A percentile compares a stretch with the other conserved stretches of the same genome.
Evolutionary conservation across 2,888 invertebrate genomes (phyloP).

Genomic region (Pristionchus mayeri): DNA sequence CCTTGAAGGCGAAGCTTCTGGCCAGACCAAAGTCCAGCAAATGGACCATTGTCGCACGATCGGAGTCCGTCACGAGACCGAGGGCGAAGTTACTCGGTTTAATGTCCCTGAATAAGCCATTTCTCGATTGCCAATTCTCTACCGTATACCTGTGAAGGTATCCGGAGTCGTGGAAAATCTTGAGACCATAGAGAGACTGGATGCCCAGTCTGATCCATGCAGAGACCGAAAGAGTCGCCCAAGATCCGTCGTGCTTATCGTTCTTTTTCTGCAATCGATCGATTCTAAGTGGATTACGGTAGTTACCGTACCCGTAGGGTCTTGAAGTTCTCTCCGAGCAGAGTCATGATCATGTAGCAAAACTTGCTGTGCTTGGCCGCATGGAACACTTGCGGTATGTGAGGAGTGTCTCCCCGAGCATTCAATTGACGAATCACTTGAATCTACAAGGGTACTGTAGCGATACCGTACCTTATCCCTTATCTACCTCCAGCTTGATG

Average conservation of each 20-base stretch:
- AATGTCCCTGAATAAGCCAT: constrained; percentile 52
- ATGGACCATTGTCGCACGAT: constrained; percentile 62
- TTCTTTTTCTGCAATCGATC: constrained; percentile 22
- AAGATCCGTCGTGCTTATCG: background rate
- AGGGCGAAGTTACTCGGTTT: constrained; percentile 68
- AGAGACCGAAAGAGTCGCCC: background rate
- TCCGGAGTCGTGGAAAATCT: constrained; percentile 62
- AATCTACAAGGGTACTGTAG: constrained; percentile 50
- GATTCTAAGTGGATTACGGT: background rate
- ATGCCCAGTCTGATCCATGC: constrained; percentile 66
- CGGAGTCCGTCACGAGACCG: constrained; percentile 61
- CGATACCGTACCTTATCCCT: background rate
- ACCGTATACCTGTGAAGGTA: constrained; percentile 55
- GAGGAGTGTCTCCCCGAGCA: constrained; percentile 58
- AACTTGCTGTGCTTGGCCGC: constrained; percentile 62
- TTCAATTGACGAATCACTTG: constrained; percentile 59
- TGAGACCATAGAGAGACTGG: constrained; percentile 63
- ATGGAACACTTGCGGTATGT: constrained; percentile 63
- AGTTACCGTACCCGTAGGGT: constrained; percentile 51
- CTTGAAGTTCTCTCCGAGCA: constrained; percentile 67
- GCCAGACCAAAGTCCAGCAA: constrained; percentile 69
- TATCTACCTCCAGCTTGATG: constrained; percentile 65
- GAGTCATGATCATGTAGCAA: constrained; percentile 69
- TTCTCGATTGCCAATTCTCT: background rate
- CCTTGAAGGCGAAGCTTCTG: constrained; percentile 55